Conservation (phyloP, 2,797 vertebrate genomes). For the Poeciliopsis infans region DNA sequence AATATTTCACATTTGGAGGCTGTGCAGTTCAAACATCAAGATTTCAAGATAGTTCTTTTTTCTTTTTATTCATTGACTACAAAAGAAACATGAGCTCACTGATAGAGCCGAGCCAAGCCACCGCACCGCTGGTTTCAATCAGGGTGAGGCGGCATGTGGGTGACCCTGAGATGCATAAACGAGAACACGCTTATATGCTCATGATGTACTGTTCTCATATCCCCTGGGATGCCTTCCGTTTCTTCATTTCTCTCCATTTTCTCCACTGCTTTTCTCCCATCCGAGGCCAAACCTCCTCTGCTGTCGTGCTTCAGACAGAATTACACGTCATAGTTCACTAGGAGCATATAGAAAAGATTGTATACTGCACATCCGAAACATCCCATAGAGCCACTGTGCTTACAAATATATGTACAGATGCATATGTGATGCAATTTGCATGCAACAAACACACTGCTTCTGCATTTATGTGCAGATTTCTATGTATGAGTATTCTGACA, state of each 20-base stretch:
- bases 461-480: background rate
- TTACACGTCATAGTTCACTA: constrained; percentile 29
- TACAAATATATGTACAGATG: constrained; percentile 1
- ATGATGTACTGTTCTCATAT: constrained; percentile 15
- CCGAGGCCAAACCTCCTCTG: constrained; percentile 28
- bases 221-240: constrained; percentile 31
- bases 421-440: constrained; percentile 6
- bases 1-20: constrained; percentile 56
- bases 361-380: constrained; percentile 6
- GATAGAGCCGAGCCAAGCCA: constrained; percentile 29
- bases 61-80: constrained; percentile 3
- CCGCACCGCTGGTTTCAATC: constrained; percentile 62
- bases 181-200: constrained; percentile 9
- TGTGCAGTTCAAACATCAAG: constrained; percentile 15
- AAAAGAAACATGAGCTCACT: constrained; percentile 42
- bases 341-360: background rate
- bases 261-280: constrained; percentile 25
- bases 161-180: constrained; percentile 35
- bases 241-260: constrained; percentile 6
- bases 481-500: background rate
- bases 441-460: background rate
- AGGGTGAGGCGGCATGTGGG: constrained; percentile 38
- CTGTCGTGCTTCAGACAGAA: constrained; percentile 50
- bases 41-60: constrained; percentile 23
- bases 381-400: background rate